These are phyloP conservation scores for Xenopus borealis DNA, from an alignment of 2,113 vertebrate genomes.

Conservation along the genomic window DNA sequence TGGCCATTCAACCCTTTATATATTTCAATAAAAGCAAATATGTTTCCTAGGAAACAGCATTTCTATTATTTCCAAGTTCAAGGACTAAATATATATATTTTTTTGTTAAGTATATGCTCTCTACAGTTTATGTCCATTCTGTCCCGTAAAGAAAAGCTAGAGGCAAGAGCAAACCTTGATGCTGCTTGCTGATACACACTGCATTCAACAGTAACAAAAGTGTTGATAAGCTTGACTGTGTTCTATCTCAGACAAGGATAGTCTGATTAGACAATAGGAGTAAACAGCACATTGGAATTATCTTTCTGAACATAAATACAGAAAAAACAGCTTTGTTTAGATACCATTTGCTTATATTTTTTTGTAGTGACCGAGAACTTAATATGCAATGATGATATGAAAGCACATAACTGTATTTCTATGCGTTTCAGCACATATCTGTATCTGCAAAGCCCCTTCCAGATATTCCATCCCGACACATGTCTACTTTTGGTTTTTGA, in stretches of 20 bases:
- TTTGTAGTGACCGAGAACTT: too few relatives aligned
- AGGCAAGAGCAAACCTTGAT: constrained; percentile 8
- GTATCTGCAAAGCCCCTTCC: too few relatives aligned
- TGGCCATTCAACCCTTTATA: neutral
- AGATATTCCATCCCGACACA: too few relatives aligned
- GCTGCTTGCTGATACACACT: constrained; percentile 11
- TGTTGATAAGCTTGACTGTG: neutral
- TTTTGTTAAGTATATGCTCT: neutral
- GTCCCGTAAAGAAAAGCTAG: neutral
- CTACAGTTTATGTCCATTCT: neutral
- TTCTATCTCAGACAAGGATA: neutral
- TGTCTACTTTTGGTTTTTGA: too few relatives aligned
- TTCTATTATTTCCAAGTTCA: constrained; percentile 10
- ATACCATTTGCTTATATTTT: too few relatives aligned
- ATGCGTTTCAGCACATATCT: too few relatives aligned
- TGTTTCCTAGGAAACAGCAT: constrained; percentile 6
- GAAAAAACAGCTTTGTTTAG: too few relatives aligned
- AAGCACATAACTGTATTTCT: too few relatives aligned
- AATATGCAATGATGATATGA: too few relatives aligned
- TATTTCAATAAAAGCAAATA: neutral
- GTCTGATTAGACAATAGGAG: neutral
- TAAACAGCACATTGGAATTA: neutral
- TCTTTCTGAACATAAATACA: too few relatives aligned
- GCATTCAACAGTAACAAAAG: constrained; percentile 9
- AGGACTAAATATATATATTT: constrained; percentile 7